Evolutionary conservation across 2,113 vertebrate species (phyloP), one percentile per base, ranked within the genome.

Genomic region (Megaptera novaeangliae): DNA sequence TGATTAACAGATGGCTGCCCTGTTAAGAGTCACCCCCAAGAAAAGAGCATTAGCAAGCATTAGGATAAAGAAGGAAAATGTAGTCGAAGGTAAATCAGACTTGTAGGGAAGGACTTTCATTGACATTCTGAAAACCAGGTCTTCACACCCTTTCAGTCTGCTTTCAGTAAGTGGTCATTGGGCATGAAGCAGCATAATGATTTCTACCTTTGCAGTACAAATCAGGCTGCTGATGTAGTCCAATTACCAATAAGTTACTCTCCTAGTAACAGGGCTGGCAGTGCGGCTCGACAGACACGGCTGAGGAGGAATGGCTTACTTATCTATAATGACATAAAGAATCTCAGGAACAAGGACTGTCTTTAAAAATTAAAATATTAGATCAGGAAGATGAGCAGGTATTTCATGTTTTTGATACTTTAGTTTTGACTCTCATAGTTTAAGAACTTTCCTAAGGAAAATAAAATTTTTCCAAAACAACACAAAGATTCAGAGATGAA

Each of bases 301-400:
- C 63, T 17, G 52, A 96, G 80, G 49, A 98, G 84, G 97, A 98
- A 98, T 78, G 96, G 66, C 41, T 61, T 88, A 52, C 83, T 87
- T 90, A 68, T 39, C 77, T 80, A 64, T 61, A 84, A 91, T 13
- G 75, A 96, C 74, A 94, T 44, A 82, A 66, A 92, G 27, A 74
- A 68, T 82, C 89, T 96, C 49, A 98, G 94, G 97, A 98, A 98
- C 98, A 98, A 98, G 90, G 86, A 57, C 20, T 63, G 2, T 82
- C 80, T 95, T 96, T 80, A 93, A 31, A 94, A 95, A 93, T 0
- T 46, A 68, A 88, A 93, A 88, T 77, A 80, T 41, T 61, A 80
- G 34, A 88, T 78, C 55, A 83, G 69, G 71, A 88, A 46, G 85
- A 92, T 94, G 36, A 88, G 11, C 7, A 94, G 41, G 44, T 91